Base-by-base conservation (phyloP, 1,140 invertebrate genomes). In the Hycleus phaleratus region DNA sequence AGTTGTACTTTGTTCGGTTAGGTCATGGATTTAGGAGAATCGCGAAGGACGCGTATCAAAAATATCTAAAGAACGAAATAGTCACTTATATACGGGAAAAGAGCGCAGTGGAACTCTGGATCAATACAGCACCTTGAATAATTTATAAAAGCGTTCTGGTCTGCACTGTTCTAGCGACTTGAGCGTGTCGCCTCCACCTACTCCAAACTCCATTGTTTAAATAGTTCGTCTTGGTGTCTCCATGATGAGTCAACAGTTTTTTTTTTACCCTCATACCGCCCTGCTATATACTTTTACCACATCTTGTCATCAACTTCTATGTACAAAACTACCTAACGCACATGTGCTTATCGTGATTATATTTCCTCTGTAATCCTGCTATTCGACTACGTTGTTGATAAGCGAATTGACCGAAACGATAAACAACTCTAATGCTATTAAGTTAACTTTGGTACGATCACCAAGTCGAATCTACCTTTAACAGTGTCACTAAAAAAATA, bases 121-220 rank as follows among this genome's bases (percentile, higher is more conserved):
- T 69, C 68, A 67, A 69, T 69, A 69, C 66, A 62, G 61, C 66
- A 67, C 66, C 68, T 68, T 69, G 68, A 69, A 69, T 69, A 69
- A 69, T 69, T 69, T 68, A 68, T 63, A 66, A 66, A 69, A 65
- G 62, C 68, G 62, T 67, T 65, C 61, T 66, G 63, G 65, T 54
- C 67, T 60, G 63, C 61, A 60, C 59, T 68, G 64, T 66, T 64
- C 66, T 49, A 59, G 55, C 56, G 60, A 56, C 64, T 62, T 60
- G 56, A 62, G 57, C 56, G 61, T 67, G 59, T 63, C 59, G 61
- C 58, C 49, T 42, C 49, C 39, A 57, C 42, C 55, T 43, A 57
- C 55, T 57, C 48, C 46, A 57, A 32, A 32, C 55, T 38, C 58
- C 50, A 63, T 63, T 63, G 58, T 63, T 46, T 63, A 59, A 61